phyloP scores from a whole-genome alignment of 1,140 invertebrate species.

The Nasonia giraulti region DNA sequence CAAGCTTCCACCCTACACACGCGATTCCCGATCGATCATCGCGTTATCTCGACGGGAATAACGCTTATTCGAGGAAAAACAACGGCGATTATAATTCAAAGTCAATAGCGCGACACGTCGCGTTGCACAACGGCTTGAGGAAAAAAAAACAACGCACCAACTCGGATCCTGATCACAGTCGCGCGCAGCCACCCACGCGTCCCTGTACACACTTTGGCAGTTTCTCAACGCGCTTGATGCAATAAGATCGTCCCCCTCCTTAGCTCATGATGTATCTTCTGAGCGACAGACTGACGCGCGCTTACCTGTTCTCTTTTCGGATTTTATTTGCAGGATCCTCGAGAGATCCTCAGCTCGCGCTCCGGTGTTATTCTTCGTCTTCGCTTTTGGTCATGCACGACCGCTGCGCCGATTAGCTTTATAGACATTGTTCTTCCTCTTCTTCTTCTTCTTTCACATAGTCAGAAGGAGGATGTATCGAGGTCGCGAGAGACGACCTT shows the following conservation, averaged over 20 bases:
- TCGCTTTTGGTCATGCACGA: neutral
- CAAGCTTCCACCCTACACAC: neutral
- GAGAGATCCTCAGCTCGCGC: neutral
- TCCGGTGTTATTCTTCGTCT: neutral
- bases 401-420: neutral
- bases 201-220: slow-evolving; percentile 22
- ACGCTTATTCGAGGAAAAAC: neutral
- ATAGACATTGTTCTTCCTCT: neutral
- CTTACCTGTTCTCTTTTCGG: neutral
- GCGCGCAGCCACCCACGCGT: slow-evolving; percentile 21
- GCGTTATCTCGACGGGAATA: neutral
- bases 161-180: neutral
- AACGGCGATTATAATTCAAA: neutral
- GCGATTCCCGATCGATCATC: neutral
- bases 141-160: neutral
- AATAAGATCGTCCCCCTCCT: neutral
- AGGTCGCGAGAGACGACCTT: slow-evolving; percentile 34
- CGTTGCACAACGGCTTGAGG: neutral
- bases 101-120: neutral
- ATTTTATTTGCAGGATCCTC: neutral
- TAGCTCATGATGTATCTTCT: neutral
- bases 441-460: neutral
- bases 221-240: slow-evolving; percentile 38
- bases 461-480: slow-evolving; percentile 15
- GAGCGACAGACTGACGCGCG: neutral